Evolutionary conservation across 2,797 vertebrate genomes (phyloP).

Genomic region (Paramormyrops hopkinsi): DNA sequence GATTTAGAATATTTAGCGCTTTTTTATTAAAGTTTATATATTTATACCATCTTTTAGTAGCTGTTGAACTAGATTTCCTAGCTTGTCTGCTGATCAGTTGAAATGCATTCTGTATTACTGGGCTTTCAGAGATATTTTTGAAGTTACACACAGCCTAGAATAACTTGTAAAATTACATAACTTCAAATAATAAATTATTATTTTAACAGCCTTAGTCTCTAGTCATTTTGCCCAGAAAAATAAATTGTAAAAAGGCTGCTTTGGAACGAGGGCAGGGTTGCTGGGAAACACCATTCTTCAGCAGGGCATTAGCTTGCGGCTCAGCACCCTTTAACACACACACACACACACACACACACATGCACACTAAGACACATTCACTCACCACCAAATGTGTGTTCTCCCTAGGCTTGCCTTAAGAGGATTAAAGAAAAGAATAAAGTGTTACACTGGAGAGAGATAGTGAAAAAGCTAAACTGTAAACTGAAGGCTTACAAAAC

Average conservation of each 20-base stretch:
- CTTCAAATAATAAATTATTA: neutral
- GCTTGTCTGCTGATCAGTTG: neutral
- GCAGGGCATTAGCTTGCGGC: neutral
- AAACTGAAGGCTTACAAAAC: neutral
- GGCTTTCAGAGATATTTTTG: neutral
- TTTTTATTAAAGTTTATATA: neutral
- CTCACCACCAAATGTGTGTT: neutral
- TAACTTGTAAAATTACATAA: constrained; percentile 1
- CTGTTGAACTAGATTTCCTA: neutral
- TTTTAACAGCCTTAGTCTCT: neutral
- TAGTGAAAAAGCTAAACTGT: neutral
- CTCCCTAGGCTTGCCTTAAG: neutral
- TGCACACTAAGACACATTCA: neutral
- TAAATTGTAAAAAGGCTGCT: neutral
- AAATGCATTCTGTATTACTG: neutral
- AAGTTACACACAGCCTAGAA: neutral
- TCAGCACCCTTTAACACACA: neutral
- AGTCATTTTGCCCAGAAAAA: neutral
- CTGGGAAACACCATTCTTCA: constrained; percentile 4
- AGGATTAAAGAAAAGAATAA: neutral
- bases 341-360: neutral
- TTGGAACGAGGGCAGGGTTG: neutral
- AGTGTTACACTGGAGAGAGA: neutral
- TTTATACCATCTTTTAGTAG: neutral
- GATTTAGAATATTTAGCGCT: neutral